Percentiles rank a stretch among this genome's conserved stretches.
Evolutionary conservation across 2,113 vertebrate genomes (phyloP).

Genomic region (Toxostoma redivivum): DNA sequence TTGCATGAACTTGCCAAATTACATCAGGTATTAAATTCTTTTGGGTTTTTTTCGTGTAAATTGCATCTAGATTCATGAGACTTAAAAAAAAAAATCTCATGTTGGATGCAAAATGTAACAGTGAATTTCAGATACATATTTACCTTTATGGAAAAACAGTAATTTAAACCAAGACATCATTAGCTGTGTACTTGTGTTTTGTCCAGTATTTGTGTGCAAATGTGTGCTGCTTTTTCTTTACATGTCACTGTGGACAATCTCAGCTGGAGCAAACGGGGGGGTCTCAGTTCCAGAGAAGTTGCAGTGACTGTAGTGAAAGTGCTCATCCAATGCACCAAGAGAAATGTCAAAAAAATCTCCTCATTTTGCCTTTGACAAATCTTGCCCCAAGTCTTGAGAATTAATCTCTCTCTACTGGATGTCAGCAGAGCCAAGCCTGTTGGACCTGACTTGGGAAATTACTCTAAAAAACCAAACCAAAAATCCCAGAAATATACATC

Average conservation of each 20-base stretch:
- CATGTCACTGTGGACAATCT: not conserved
- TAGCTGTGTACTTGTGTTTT: not conserved
- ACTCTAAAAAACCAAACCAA: not conserved
- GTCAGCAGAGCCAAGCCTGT: not conserved
- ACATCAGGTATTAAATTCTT: not conserved
- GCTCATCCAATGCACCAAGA: not conserved
- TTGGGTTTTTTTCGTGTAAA: not conserved
- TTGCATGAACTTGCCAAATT: not conserved
- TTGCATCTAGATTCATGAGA: not conserved
- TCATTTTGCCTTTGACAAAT: not conserved
- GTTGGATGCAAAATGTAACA: not conserved
- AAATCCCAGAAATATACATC: not conserved
- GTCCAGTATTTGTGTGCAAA: not conserved
- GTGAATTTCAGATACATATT: not conserved
- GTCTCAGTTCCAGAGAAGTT: not conserved
- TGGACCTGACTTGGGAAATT: not conserved
- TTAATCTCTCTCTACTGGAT: not conserved
- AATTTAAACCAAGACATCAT: not conserved
- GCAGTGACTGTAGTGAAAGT: not conserved
- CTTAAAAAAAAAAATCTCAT: not conserved
- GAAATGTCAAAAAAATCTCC: not conserved
- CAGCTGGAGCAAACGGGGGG: rapidly evolving
- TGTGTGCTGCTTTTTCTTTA: not conserved
- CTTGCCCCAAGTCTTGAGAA: not conserved
- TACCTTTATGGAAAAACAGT: not conserved